phyloP scores from a whole-genome alignment of 2,888 invertebrate species.

The Deroplatys truncata region DNA sequence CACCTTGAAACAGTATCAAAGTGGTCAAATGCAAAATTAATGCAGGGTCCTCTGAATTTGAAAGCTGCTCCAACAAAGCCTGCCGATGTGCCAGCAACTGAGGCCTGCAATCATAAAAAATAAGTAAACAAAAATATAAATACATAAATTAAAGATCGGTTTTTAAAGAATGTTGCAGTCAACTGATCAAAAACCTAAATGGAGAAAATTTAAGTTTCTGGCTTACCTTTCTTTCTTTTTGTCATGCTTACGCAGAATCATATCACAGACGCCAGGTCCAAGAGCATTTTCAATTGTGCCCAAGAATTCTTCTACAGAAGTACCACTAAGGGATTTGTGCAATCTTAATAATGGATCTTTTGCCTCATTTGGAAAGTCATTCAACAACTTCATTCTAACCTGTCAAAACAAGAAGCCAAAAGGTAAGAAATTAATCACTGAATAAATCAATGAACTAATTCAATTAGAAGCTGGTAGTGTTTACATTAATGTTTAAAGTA shows the following conservation, averaged over 20 bases:
- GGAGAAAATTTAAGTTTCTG: not conserved
- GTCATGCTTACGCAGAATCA: constrained; percentile 83
- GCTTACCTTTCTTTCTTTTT: constrained; percentile 71
- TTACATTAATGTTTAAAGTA: too few relatives aligned
- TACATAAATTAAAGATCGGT: constrained; percentile 7
- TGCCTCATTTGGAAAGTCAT: constrained; percentile 57
- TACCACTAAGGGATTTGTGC: constrained; percentile 64
- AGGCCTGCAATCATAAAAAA: constrained; percentile 50
- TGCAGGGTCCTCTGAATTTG: constrained; percentile 70
- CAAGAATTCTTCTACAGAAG: constrained; percentile 72
- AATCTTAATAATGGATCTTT: constrained; percentile 61
- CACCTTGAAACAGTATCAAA: constrained; percentile 73
- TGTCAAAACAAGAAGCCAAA: constrained; percentile 38
- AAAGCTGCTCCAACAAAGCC: constrained; percentile 73
- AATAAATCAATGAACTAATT: too few relatives aligned
- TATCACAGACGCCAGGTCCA: constrained; percentile 49
- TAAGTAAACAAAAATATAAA: not conserved
- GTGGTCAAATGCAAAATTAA: constrained; percentile 72
- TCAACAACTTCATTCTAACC: constrained; percentile 44
- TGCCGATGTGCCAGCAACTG: constrained; percentile 76
- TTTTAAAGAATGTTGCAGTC: not conserved
- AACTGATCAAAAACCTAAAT: not conserved
- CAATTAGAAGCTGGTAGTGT: too few relatives aligned
- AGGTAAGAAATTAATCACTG: too few relatives aligned
- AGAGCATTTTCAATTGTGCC: constrained; percentile 64